These are phyloP conservation scores for Calameuta idolon DNA, from an alignment of 2,888 invertebrate species.

Conservation along the genomic window DNA sequence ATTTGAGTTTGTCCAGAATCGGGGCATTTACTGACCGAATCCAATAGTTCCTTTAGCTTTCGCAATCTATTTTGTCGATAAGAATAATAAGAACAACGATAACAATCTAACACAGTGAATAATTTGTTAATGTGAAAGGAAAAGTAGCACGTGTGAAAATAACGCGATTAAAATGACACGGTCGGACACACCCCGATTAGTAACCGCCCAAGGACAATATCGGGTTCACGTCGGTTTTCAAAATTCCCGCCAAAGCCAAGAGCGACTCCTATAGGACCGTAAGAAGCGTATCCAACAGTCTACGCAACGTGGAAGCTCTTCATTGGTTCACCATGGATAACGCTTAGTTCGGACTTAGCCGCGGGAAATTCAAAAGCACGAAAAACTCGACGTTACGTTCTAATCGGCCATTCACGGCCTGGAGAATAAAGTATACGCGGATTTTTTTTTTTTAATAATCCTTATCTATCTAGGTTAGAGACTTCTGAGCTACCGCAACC, in stretches of 20 bases:
- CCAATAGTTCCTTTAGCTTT: not conserved
- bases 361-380: not conserved
- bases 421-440: not conserved
- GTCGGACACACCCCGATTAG: not conserved
- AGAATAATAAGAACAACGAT: not conserved
- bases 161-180: not conserved
- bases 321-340: not conserved
- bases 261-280: not conserved
- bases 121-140: not conserved
- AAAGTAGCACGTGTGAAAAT: not conserved
- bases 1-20: not conserved
- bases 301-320: not conserved
- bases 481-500: constrained; percentile 5
- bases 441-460: not conserved
- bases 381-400: not conserved
- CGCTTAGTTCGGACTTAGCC: not conserved
- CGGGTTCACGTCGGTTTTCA: not conserved
- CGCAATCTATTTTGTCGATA: not conserved
- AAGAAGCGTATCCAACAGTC: not conserved
- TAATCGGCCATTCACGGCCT: not conserved
- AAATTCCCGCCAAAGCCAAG: not conserved
- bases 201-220: not conserved
- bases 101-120: not conserved
- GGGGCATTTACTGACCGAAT: not conserved
- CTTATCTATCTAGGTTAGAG: not conserved